Evolutionary conservation across 2,888 invertebrate species (phyloP).

Genomic region (Agrotis clavis): DNA sequence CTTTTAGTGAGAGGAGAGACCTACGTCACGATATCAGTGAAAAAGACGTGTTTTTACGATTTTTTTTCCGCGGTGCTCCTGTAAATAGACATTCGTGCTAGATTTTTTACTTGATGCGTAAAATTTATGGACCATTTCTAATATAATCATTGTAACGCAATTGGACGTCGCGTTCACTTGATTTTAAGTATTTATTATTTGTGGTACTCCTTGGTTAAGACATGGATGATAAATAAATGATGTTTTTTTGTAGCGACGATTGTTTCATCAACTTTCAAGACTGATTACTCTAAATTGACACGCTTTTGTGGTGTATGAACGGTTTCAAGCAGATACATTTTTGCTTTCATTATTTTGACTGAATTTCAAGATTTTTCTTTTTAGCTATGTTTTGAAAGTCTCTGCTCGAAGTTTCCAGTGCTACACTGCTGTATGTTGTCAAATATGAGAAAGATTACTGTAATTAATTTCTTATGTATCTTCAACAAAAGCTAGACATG

Average conservation of each 20-base stretch:
- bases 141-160: slow-evolving; percentile 61
- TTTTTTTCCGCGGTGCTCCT: slow-evolving; percentile 88
- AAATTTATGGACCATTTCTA: slow-evolving; percentile 88
- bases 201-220: slow-evolving; percentile 73
- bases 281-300: slow-evolving; percentile 90
- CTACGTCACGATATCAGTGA: slow-evolving; percentile 68
- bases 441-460: slow-evolving; percentile 14
- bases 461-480: slow-evolving; percentile 2
- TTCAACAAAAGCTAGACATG: slow-evolving; percentile 30
- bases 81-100: slow-evolving; percentile 89
- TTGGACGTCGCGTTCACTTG: slow-evolving; percentile 67
- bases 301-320: slow-evolving; percentile 54
- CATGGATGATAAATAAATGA: slow-evolving; percentile 63
- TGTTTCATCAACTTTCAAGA: slow-evolving; percentile 86
- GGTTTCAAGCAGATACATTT: slow-evolving; percentile 45
- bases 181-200: slow-evolving; percentile 88
- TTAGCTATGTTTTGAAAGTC: slow-evolving; percentile 28
- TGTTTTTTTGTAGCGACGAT: slow-evolving; percentile 72
- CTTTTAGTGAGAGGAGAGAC: slow-evolving; percentile 81
- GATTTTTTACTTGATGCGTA: slow-evolving; percentile 90
- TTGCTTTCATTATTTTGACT: slow-evolving; percentile 22
- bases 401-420: slow-evolving; percentile 19
- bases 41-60: slow-evolving; percentile 69
- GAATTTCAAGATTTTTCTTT: slow-evolving; percentile 35
- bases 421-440: slow-evolving; percentile 5